Base-by-base conservation (phyloP, 2,888 invertebrate species). In the Hololepta plana region DNA sequence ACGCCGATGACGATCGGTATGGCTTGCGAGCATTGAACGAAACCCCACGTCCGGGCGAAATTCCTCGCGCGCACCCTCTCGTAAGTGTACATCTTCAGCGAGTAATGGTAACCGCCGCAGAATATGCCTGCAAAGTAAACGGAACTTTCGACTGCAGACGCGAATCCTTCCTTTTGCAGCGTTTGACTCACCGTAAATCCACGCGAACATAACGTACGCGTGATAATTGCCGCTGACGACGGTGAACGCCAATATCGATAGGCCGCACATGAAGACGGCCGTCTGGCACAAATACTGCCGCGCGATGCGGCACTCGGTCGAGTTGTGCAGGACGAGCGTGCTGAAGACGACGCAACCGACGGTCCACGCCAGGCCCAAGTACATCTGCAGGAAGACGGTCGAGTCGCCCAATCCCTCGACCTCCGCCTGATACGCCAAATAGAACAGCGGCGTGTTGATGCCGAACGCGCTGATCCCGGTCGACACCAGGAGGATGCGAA, bases 31-130 rank as follows among this genome's bases (percentile, higher is more conserved):
- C 79, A 81, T 51, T 82, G 81, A 26, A 85, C 75, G 56, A 80
- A 87, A 31, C 84, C 80, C 85, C 85, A 85, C 1, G 84, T 82
- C 27, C 82, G 62, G 1, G 84, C 80, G 47, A 85, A 85, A 51
- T 87, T 79, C 33, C 84, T 62, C 2, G 82, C 81, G 26, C 82
- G 60, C 13, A 87, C 84, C 32, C 82, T 62, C 53, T 87, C 85
- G 49, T 81, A 84, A 1, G 81, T 81, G 57, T 82, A 85, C 72
- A 85, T 80, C 57, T 85, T 85, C 34, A 87, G 58, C 24, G 82
- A 77, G 51, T 85, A 85, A 52, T 79, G 77, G 56, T 84, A 85
- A 4, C 82, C 85, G 22, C 87, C 87, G 47, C 77, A 77, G 52
- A 81, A 81, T 42, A 85, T 75, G 24, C 82, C 81, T 73, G 47